These are phyloP conservation scores for Hemistola chrysoprasaria DNA, from an alignment of 2,888 invertebrate species.

Conservation along the genomic window DNA sequence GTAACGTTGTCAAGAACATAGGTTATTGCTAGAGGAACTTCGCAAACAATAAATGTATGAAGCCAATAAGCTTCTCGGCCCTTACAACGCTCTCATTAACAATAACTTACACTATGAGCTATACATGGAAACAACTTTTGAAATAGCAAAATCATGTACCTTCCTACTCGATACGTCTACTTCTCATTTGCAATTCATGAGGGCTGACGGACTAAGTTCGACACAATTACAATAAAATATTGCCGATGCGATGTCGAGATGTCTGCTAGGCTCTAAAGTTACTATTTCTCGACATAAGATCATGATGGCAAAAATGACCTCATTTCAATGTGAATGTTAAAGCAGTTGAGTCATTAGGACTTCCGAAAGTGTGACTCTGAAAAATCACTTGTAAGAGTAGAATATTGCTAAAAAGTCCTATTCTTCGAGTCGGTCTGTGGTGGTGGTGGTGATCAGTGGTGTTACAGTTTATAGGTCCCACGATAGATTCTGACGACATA, in stretches of 20 bases:
- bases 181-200: conserved; percentile 13
- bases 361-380: conserved; percentile 2
- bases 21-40: too few species aligned
- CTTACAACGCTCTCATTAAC: not conserved
- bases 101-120: conserved; percentile 3
- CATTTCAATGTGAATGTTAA: conserved; percentile 6
- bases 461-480: too few species aligned
- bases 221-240: conserved; percentile 6
- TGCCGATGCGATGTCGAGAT: not conserved
- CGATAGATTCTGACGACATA: too few species aligned
- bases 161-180: conserved; percentile 4
- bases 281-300: conserved; percentile 10
- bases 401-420: too few species aligned
- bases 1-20: too few species aligned
- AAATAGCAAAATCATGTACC: conserved; percentile 5
- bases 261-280: conserved; percentile 7
- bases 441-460: too few species aligned
- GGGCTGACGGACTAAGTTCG: conserved; percentile 1
- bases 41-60: too few species aligned
- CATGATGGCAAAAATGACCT: conserved; percentile 10
- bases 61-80: not conserved
- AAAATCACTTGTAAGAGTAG: too few species aligned
- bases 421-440: too few species aligned
- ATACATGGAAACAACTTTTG: conserved; percentile 1
- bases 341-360: conserved; percentile 6